These are phyloP conservation scores for Furcifer pardalis DNA, from an alignment of 2,797 vertebrate species.

Conservation along the genomic window DNA sequence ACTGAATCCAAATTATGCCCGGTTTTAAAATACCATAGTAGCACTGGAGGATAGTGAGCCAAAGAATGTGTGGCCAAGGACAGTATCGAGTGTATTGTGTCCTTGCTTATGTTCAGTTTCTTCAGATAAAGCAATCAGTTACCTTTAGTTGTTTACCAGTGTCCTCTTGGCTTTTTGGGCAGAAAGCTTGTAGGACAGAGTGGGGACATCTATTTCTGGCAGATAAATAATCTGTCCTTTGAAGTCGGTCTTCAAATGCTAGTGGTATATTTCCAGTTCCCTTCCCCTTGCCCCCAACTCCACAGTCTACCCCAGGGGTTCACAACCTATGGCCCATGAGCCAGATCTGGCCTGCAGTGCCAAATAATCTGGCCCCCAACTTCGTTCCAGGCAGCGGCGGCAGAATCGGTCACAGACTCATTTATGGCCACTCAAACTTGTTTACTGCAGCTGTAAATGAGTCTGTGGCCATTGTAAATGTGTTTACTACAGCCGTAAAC, in stretches of 20 bases:
- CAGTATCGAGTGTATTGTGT: background rate
- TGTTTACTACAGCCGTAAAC: no score
- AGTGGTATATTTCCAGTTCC: background rate
- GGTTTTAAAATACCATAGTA: background rate
- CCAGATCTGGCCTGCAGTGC: no score
- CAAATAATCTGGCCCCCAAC: no score
- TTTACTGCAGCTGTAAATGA: no score
- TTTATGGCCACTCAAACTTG: no score
- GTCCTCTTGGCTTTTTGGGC: background rate
- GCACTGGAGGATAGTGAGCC: background rate
- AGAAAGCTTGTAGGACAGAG: background rate
- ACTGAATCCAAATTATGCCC: background rate
- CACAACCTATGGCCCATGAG: no score
- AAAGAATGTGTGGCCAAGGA: background rate
- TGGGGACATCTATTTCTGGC: background rate
- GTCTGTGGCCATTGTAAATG: no score
- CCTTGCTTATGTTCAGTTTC: constrained; percentile 13
- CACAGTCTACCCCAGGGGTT: background rate
- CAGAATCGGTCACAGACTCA: no score
- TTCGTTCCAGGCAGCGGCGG: no score
- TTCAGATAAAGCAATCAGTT: background rate
- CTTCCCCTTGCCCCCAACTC: background rate
- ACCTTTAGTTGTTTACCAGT: background rate
- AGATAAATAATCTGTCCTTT: background rate
- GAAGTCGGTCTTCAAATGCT: background rate